Evolutionary conservation across 2,113 vertebrate genomes (phyloP).

Genomic region (Gallinago paraguaiae): DNA sequence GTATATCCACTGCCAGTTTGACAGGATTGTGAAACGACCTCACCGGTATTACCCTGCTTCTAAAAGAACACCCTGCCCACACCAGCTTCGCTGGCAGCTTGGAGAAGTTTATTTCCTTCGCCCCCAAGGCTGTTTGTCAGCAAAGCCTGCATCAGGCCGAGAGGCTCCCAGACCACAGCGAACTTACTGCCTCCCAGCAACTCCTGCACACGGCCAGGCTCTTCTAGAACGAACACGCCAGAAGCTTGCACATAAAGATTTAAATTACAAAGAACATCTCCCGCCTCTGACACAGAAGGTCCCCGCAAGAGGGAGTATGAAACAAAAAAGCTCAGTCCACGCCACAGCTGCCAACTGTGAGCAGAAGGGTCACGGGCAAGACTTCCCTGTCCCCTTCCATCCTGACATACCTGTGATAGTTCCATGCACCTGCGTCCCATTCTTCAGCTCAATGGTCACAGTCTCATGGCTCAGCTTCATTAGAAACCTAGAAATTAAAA

Average conservation of each 20-base stretch:
- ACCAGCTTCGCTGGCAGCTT: fast-evolving
- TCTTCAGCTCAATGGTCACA: constrained; percentile 97
- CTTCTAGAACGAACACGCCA: background rate
- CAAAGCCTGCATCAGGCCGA: background rate
- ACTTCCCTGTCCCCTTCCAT: fast-evolving
- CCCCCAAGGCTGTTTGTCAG: no score
- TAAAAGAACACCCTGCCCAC: background rate
- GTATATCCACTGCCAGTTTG: no score
- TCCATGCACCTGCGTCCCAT: constrained; percentile 97
- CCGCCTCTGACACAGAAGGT: fast-evolving
- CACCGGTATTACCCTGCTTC: fast-evolving
- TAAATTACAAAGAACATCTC: background rate
- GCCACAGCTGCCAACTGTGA: background rate
- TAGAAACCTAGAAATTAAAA: constrained; percentile 84
- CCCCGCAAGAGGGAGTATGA: background rate
- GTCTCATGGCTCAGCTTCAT: constrained; percentile 99
- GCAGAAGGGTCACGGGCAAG: fast-evolving
- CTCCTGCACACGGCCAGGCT: background rate
- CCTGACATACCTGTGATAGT: constrained; percentile 89
- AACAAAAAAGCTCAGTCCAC: background rate
- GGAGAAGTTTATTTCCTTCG: background rate
- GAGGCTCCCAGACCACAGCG: fast-evolving
- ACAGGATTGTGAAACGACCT: fast-evolving
- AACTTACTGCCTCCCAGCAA: background rate
- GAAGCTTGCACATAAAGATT: fast-evolving